Evolutionary conservation across 2,888 invertebrate species (phyloP).

Genomic region (Rugalucina vietnamica): DNA sequence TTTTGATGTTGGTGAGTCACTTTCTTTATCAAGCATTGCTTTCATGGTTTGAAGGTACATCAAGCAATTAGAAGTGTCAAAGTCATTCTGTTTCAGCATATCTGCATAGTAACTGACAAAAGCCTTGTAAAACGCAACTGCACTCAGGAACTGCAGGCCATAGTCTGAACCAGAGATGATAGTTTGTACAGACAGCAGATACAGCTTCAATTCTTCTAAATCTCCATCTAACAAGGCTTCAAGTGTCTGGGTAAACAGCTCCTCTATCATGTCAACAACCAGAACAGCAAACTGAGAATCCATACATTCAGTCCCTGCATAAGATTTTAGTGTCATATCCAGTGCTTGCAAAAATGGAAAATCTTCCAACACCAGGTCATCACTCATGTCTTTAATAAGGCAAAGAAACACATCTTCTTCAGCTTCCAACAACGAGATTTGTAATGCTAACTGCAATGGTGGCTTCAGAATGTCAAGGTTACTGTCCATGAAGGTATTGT

Average conservation of each 20-base stretch:
- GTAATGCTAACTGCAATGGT: background rate
- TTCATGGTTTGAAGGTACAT: background rate
- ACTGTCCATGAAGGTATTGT: background rate
- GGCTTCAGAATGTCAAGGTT: background rate
- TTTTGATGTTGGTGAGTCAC: background rate
- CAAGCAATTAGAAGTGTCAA: background rate
- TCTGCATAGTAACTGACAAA: background rate
- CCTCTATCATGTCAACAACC: background rate
- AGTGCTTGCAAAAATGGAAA: background rate
- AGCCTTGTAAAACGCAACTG: slow-evolving; percentile 37
- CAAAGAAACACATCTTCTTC: too few relatives aligned
- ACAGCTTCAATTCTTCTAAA: background rate
- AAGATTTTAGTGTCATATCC: background rate
- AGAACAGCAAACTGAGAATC: background rate
- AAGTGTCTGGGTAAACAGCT: background rate
- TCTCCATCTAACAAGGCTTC: background rate
- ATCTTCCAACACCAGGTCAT: too few relatives aligned
- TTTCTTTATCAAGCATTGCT: background rate
- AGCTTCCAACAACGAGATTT: too few relatives aligned
- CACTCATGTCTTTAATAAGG: too few relatives aligned
- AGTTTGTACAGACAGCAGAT: background rate
- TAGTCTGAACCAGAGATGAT: slow-evolving; percentile 4
- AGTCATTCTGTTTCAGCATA: background rate
- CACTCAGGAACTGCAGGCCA: slow-evolving; percentile 26
- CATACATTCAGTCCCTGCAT: too few relatives aligned